phyloP scores from a whole-genome alignment of 2,797 vertebrate genomes.

The Cichlasoma orientale region DNA sequence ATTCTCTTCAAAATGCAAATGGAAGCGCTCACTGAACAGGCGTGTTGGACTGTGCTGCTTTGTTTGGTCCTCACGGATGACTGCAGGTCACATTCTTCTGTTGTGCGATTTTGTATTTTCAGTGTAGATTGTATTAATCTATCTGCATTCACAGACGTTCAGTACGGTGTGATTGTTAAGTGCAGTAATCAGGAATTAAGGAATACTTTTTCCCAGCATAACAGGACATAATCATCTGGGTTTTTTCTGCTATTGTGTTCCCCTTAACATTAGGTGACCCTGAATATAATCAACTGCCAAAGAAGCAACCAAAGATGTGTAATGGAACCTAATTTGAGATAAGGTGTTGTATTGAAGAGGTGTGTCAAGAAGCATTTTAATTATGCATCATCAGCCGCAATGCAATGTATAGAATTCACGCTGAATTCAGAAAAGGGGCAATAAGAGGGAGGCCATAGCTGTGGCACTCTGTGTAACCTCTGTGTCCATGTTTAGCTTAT shows the following conservation, averaged over 20 bases:
- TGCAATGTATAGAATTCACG: background rate
- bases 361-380: background rate
- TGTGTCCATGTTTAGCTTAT: slow-evolving; percentile 53
- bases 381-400: background rate
- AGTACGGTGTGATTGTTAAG: background rate
- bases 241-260: no score
- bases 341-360: background rate
- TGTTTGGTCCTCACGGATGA: background rate
- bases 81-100: background rate
- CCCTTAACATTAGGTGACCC: background rate
- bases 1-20: background rate
- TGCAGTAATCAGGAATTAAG: background rate
- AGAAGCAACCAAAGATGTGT: background rate
- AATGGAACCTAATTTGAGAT: background rate
- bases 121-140: background rate
- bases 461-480: slow-evolving; percentile 25
- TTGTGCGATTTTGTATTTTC: background rate
- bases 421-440: slow-evolving; percentile 18
- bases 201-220: background rate
- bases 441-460: slow-evolving; percentile 4
- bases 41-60: background rate
- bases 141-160: background rate
- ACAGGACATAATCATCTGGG: accelerated
- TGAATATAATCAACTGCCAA: background rate
- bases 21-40: background rate